These are phyloP conservation scores for Alectura lathami DNA, from an alignment of 2,113 vertebrate genomes.

Conservation along the genomic window DNA sequence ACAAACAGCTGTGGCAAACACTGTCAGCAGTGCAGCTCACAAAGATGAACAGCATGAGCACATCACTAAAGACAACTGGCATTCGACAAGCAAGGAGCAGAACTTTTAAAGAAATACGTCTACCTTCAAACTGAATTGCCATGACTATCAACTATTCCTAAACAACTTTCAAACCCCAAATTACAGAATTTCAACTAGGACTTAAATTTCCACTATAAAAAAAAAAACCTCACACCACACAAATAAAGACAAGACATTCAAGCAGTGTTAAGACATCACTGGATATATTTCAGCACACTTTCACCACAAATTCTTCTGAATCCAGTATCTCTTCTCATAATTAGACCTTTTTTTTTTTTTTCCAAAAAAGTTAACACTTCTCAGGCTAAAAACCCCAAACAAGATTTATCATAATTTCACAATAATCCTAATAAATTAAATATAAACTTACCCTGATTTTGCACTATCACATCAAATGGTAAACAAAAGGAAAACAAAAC, in stretches of 20 bases:
- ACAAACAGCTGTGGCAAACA: background rate
- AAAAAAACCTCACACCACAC: background rate
- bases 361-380: background rate
- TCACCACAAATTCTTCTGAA: background rate
- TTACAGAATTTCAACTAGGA: background rate
- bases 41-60: background rate
- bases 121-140: background rate
- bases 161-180: background rate
- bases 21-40: background rate
- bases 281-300: conserved; percentile 28
- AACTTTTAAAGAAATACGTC: background rate
- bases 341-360: background rate
- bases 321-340: background rate
- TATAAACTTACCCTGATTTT: conserved; percentile 88
- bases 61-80: background rate
- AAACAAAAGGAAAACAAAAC: conserved; percentile 64
- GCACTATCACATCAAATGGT: conserved; percentile 81
- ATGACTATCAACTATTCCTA: background rate
- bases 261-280: background rate
- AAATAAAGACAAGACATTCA: background rate
- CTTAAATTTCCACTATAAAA: background rate
- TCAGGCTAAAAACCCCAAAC: background rate
- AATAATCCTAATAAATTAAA: conserved; percentile 19
- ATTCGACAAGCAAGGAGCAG: background rate
- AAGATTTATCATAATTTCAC: background rate